Evolutionary conservation across 2,113 vertebrate genomes (phyloP).

Genomic region (Xiphias gladius): DNA sequence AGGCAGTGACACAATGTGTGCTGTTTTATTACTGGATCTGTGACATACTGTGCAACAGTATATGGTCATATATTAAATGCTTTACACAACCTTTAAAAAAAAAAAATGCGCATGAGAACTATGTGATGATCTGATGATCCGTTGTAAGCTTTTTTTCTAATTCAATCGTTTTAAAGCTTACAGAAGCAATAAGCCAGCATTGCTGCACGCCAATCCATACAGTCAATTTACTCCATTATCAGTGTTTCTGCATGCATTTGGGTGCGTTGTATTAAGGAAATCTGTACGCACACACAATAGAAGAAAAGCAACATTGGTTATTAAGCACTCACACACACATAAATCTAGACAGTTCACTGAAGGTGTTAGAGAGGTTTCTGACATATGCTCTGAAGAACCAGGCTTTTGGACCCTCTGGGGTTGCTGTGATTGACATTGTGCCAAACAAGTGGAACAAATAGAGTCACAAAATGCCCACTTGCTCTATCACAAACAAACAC

Average conservation of each 20-base stretch:
- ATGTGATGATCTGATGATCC: slow-evolving; percentile 22
- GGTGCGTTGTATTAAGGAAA: slow-evolving; percentile 38
- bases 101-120: slow-evolving; percentile 35
- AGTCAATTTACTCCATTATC: slow-evolving; percentile 34
- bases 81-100: slow-evolving; percentile 44
- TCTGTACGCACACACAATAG: slow-evolving; percentile 25
- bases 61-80: slow-evolving; percentile 62
- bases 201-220: slow-evolving; percentile 30
- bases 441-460: slow-evolving; percentile 52
- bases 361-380: slow-evolving; percentile 44
- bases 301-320: slow-evolving; percentile 33
- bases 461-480: slow-evolving; percentile 48
- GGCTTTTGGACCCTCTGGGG: slow-evolving; percentile 26
- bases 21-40: slow-evolving; percentile 70
- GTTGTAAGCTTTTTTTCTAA: slow-evolving; percentile 17
- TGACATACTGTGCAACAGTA: slow-evolving; percentile 71
- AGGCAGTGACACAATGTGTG: slow-evolving; percentile 77
- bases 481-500: slow-evolving; percentile 47
- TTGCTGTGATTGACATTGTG: slow-evolving; percentile 53
- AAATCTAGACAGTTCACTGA: slow-evolving; percentile 23
- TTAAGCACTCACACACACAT: slow-evolving; percentile 15
- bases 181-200: slow-evolving; percentile 45
- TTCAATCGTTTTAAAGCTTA: slow-evolving; percentile 50
- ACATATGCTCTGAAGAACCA: slow-evolving; percentile 33
- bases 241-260: slow-evolving; percentile 67